phyloP scores from a whole-genome alignment of 2,888 invertebrate species.

The Axea sp. region DNA sequence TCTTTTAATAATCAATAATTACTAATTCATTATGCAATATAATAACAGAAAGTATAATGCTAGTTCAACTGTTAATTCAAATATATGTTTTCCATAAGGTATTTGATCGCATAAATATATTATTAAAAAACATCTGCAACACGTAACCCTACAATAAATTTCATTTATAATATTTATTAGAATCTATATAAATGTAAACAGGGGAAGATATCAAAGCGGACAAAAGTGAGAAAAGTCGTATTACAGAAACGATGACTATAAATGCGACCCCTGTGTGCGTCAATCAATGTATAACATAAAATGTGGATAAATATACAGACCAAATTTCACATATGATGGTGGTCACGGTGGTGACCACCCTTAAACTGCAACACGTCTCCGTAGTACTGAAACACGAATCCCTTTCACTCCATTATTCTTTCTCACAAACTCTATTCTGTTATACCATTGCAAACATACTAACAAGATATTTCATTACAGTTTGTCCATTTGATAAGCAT shows the following conservation, averaged over 20 bases:
- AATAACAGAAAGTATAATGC: too few relatives aligned
- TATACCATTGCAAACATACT: too few relatives aligned
- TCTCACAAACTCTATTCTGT: too few relatives aligned
- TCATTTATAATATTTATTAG: conserved; percentile 32
- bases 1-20: too few relatives aligned
- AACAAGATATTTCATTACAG: too few relatives aligned
- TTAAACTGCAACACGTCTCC: conserved; percentile 45
- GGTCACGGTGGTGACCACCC: conserved; percentile 67
- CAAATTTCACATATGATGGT: conserved; percentile 58
- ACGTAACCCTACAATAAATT: conserved; percentile 21
- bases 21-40: too few relatives aligned
- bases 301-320: conserved; percentile 59
- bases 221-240: conserved; percentile 45
- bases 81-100: too few relatives aligned
- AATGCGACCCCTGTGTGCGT: conserved; percentile 48
- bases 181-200: conserved; percentile 46
- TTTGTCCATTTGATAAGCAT: too few relatives aligned
- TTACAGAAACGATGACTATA: conserved; percentile 35
- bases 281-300: conserved; percentile 64
- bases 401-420: conserved; percentile 64
- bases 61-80: too few relatives aligned
- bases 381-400: conserved; percentile 39
- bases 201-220: conserved; percentile 21
- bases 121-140: conserved; percentile 37
- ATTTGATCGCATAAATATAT: too few relatives aligned